Evolutionary conservation across 2,797 vertebrate species (phyloP), one percentile per base, ranked within the genome.

Genomic region (Astyanax mexicanus): DNA sequence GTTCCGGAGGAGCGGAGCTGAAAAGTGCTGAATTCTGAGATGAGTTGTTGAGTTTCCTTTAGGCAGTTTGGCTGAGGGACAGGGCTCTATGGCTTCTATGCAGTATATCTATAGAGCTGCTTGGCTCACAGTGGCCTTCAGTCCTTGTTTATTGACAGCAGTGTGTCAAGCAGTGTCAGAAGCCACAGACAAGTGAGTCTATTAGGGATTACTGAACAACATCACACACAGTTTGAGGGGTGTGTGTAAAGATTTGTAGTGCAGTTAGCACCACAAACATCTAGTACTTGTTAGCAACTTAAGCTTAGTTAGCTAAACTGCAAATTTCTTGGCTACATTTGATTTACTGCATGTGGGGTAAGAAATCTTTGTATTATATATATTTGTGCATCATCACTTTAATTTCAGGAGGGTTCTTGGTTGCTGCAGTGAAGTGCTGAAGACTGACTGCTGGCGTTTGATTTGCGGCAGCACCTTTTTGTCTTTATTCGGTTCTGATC

Each of bases 11-110:
- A 82, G 57, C 57, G 69, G 64, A 80, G 65, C 54, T 74, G 38
- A 47, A 85, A 87, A 87, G 78, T 82, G 83, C 86, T 82, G 84
- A 89, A 84, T 86, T 81, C 78, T 80, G 74, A 82, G 84, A 83
- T 75, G 68, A 75, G 76, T 60, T 79, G 79, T 83, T 70, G 74
- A 70, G 69, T 85, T 84, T 80, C 82, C 83, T 88, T 83, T 75
- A 61, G 86, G 84, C 84, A 78, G 80, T 73, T 67, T 54, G 81
- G 84, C n/a, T 60, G 38, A 62, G 85, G 88, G 77, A 72, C 61
- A 69, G 86, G 82, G 72, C 81, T 74, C 72, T 19, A 65, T 55
- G 74, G 65, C 54, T 69, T 81, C 69, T 61, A 37, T 38, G 83
- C 13, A 42, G 80, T 74, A 74, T 19, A 42, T 62, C 62, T 40